Base-by-base conservation (phyloP, 2,888 invertebrate genomes). In the Melipona beecheii region DNA sequence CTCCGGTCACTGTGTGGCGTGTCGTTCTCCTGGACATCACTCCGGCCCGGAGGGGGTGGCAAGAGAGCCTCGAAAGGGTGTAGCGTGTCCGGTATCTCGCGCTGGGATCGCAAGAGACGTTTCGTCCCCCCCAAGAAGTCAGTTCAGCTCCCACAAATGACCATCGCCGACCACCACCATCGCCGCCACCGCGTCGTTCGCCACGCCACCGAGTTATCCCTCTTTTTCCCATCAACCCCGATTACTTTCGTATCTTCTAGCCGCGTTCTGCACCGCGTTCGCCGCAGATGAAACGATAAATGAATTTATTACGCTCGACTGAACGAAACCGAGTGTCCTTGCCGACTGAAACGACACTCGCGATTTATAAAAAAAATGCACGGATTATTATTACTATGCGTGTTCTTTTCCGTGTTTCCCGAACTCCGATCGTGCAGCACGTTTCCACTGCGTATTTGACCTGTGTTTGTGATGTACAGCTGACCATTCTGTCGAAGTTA, bases 61-160 rank as follows among this genome's bases (percentile, higher is more conserved):
- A 27, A 69, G 52, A 82, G 86, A 80, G 79, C 70, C 85, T 84
- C 81, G 81, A 81, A 78, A 83, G 87, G 91, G 89, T 87, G 87
- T 93, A 91, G 94, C 94, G 94, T 94, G 94, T 94, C 93, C 93
- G 93, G 93, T 94, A 94, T 94, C 94, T 93, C 86, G 86, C 84
- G 78, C 87, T 88, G 92, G 93, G 92, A 94, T 94, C 94, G 91
- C 93, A 88, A 92, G 94, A 94, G 94, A 94, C 94, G 94, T 94
- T 94, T 94, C 93, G 93, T 93, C 91, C 91, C 92, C 91, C 89
- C 87, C 87, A 69, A 87, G 88, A 89, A 92, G 90, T 89, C 90
- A 89, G 91, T 90, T 90, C 88, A 83, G 88, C 86, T 90, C 89
- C 93, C 92, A 91, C 93, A 94, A 94, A 94, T 94, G 94, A 94